phyloP scores from a whole-genome alignment of 2,797 vertebrate species.

The Coluber constrictor region DNA sequence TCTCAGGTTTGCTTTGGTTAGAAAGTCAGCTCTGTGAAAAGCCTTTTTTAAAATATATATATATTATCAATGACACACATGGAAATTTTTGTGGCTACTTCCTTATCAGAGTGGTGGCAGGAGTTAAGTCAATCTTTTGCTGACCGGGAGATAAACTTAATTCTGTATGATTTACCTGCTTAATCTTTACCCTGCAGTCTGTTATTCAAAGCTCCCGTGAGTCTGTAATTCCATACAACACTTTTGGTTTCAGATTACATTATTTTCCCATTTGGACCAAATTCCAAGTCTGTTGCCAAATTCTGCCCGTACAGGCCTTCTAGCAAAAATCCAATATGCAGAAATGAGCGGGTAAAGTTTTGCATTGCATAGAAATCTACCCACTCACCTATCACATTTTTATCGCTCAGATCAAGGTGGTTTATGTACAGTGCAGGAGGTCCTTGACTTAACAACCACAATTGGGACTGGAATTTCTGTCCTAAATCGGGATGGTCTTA shows the following conservation, averaged over 20 bases:
- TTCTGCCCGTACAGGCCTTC: no score
- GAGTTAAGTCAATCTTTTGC: not conserved
- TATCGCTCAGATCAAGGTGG: not conserved
- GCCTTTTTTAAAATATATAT: not conserved
- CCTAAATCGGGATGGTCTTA: not conserved
- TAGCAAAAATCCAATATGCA: not conserved
- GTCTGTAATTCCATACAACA: not conserved
- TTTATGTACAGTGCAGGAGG: not conserved
- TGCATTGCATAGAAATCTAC: not conserved
- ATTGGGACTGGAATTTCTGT: not conserved
- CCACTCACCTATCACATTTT: not conserved
- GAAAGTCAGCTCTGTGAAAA: not conserved
- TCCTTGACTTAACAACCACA: not conserved
- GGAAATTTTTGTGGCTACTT: not conserved
- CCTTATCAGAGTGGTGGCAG: constrained; percentile 14
- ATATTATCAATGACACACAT: not conserved
- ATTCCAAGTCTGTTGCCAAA: not conserved
- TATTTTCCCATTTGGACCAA: not conserved
- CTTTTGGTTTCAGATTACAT: not conserved
- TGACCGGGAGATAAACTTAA: not conserved
- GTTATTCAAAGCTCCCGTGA: not conserved
- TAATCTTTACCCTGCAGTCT: constrained; percentile 9
- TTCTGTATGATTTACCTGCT: not conserved
- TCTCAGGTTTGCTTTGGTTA: not conserved
- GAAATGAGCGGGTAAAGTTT: not conserved